Evolutionary conservation across 2,113 vertebrate genomes (phyloP).

Genomic region (Coreoperca whiteheadi): DNA sequence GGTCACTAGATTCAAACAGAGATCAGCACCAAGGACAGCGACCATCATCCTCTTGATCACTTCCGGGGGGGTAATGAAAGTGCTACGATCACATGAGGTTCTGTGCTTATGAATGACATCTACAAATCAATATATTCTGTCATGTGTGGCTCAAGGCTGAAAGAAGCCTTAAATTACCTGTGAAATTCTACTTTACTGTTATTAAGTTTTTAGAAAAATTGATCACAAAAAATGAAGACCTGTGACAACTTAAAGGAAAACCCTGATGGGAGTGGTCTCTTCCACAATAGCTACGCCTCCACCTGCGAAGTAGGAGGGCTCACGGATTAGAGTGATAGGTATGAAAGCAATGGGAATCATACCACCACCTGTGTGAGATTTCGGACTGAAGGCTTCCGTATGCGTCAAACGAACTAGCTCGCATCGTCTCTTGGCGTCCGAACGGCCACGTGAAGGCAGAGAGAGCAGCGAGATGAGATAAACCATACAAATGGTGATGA

Average conservation of each 20-base stretch:
- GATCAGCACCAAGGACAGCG: slow-evolving; percentile 52
- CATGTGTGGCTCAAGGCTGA: not conserved
- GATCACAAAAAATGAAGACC: not conserved
- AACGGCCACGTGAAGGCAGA: not conserved
- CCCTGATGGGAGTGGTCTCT: not conserved
- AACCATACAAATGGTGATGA: too few relatives aligned
- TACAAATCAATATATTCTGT: not conserved
- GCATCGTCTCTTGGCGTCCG: not conserved
- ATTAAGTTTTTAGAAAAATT: not conserved
- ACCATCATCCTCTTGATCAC: slow-evolving; percentile 6
- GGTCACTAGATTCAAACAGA: slow-evolving; percentile 16
- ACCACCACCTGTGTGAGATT: not conserved
- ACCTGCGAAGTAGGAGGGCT: not conserved
- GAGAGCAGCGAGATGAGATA: not conserved
- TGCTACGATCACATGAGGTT: not conserved
- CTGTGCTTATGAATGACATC: not conserved
- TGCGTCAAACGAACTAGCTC: not conserved
- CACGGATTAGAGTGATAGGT: not conserved
- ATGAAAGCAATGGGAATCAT: not conserved
- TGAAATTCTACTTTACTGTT: not conserved
- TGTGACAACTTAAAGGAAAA: not conserved
- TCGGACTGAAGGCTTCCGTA: not conserved
- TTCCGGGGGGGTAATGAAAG: too few relatives aligned
- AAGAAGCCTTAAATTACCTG: not conserved
- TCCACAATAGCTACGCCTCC: not conserved